These are phyloP conservation scores for Poeciliopsis gracilis DNA, from an alignment of 2,797 vertebrate species.

Conservation along the genomic window DNA sequence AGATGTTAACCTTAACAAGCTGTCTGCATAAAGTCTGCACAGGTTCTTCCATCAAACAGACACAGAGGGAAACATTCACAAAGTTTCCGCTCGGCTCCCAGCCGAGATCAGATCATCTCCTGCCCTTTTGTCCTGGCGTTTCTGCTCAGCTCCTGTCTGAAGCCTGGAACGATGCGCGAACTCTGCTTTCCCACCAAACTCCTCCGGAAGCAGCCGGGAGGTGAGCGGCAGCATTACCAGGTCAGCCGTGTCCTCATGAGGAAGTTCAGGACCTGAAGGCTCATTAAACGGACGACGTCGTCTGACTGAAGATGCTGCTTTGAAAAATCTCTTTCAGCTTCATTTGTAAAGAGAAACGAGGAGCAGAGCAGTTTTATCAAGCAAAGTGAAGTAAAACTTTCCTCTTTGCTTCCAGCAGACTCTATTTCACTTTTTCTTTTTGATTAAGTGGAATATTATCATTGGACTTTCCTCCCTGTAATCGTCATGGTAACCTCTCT, in stretches of 20 bases:
- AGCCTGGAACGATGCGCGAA: slow-evolving; percentile 67
- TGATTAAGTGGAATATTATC: slow-evolving; percentile 53
- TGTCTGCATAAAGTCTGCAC: slow-evolving; percentile 2
- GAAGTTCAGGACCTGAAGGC: neutral
- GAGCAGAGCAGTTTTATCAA: slow-evolving; percentile 12
- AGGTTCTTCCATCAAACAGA: neutral
- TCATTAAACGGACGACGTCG: slow-evolving; percentile 10
- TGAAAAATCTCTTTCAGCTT: slow-evolving; percentile 32
- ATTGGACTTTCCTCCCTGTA: slow-evolving; percentile 36
- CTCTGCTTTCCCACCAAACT: slow-evolving; percentile 59
- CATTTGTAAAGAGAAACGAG: slow-evolving; percentile 8
- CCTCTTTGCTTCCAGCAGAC: slow-evolving; percentile 29
- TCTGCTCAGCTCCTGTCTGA: slow-evolving; percentile 63
- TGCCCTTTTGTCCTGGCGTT: slow-evolving; percentile 55
- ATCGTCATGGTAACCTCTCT: slow-evolving; percentile 25
- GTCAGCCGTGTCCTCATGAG: slow-evolving; percentile 49
- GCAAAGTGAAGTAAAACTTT: slow-evolving; percentile 16
- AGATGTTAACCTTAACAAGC: slow-evolving; percentile 27
- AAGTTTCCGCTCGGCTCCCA: slow-evolving; percentile 20
- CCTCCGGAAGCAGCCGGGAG: slow-evolving; percentile 57
- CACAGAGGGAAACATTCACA: slow-evolving; percentile 5
- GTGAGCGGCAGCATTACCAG: slow-evolving; percentile 52
- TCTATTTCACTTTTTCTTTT: slow-evolving; percentile 3
- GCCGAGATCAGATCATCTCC: slow-evolving; percentile 40
- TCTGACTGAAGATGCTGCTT: slow-evolving; percentile 25